A percentile compares a stretch with the other conserved stretches of the same genome.
Conservation (phyloP, 1,140 invertebrate species). For the Orius insidiosus region DNA sequence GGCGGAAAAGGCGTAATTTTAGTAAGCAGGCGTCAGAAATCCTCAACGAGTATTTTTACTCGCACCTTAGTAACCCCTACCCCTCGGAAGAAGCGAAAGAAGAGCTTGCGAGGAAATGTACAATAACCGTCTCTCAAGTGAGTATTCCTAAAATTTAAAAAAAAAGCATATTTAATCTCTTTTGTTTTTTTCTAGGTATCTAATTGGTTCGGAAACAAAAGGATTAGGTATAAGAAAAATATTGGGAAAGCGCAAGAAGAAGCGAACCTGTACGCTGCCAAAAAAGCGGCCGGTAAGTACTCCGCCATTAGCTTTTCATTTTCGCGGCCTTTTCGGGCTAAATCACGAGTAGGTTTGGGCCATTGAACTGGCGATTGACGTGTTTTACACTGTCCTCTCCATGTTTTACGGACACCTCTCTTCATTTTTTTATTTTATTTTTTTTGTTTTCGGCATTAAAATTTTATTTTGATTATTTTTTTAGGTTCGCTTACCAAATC, state of each 20-base stretch:
- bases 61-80: slow-evolving; percentile 97
- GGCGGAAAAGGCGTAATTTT: slow-evolving; percentile 96
- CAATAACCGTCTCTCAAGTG: slow-evolving; percentile 92
- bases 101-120: slow-evolving; percentile 97
- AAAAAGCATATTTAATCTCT: too few species aligned
- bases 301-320: not conserved
- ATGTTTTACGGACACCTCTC: too few species aligned
- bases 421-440: too few species aligned
- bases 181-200: slow-evolving; percentile 74
- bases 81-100: slow-evolving; percentile 99
- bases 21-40: slow-evolving; percentile 99
- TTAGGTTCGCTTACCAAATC: too few species aligned
- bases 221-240: slow-evolving; percentile 99
- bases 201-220: slow-evolving; percentile 99
- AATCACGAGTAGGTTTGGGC: too few species aligned
- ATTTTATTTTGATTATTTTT: too few species aligned
- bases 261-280: slow-evolving; percentile 96
- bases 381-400: too few species aligned
- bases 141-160: slow-evolving; percentile 15
- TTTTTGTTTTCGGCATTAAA: too few species aligned
- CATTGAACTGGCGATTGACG: too few species aligned
- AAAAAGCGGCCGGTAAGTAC: slow-evolving; percentile 81
- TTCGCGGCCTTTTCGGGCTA: too few species aligned
- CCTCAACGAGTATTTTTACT: slow-evolving; percentile 99
- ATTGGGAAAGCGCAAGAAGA: slow-evolving; percentile 99